These are phyloP conservation scores for Xiphophorus hellerii DNA, from an alignment of 2,113 vertebrate genomes.

Conservation along the genomic window DNA sequence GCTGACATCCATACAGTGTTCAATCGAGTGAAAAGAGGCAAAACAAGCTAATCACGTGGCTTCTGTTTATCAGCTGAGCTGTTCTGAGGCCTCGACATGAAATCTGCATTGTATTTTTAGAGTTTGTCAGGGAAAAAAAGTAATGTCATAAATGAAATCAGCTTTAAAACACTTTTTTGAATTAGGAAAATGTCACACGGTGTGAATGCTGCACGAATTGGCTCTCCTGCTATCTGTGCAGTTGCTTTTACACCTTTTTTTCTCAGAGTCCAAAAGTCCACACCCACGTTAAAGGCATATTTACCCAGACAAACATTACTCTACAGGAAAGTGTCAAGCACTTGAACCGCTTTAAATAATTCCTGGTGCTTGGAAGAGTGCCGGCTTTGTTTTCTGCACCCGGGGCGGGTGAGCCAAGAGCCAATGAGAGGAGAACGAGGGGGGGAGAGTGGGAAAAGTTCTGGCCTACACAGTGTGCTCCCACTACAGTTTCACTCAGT, in stretches of 20 bases:
- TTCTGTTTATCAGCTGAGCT: background rate
- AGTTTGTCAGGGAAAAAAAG: background rate
- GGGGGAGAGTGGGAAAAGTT: background rate
- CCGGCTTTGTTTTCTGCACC: constrained; percentile 63
- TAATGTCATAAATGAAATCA: background rate
- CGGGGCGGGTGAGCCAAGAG: constrained; percentile 28
- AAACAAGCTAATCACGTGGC: constrained; percentile 15
- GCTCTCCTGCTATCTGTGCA: constrained; percentile 41
- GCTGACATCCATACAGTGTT: constrained; percentile 38
- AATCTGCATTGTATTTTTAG: background rate
- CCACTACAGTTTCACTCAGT: background rate
- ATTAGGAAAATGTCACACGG: background rate
- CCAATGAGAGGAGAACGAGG: constrained; percentile 45
- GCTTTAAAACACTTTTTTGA: background rate
- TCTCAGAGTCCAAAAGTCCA: constrained; percentile 17
- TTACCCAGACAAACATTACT: background rate
- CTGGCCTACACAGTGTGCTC: background rate
- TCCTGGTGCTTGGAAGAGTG: constrained; percentile 48
- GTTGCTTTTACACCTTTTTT: constrained; percentile 45
- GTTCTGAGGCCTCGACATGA: background rate
- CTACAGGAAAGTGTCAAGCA: constrained; percentile 13
- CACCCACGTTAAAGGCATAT: constrained; percentile 11
- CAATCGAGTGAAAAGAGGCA: constrained; percentile 32
- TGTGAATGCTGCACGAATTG: constrained; percentile 17
- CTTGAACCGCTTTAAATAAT: constrained; percentile 56